A percentile compares a stretch with the other conserved stretches of the same genome.
Evolutionary conservation across 2,113 vertebrate genomes (phyloP).

Genomic region (Ophthalmolycus amberensis): DNA sequence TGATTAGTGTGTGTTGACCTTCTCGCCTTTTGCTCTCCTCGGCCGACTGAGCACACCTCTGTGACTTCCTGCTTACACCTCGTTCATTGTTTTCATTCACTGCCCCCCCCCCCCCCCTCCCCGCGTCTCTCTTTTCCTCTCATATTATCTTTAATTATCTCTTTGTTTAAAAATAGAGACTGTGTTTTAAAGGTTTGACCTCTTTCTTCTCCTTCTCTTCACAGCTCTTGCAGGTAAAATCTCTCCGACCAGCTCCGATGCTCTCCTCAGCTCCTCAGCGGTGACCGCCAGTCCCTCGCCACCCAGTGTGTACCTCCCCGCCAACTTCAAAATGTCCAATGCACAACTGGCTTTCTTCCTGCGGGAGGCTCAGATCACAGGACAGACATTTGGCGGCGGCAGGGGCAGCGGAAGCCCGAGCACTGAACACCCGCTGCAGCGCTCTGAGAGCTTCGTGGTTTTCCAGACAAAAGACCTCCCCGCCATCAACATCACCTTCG

Average conservation of each 20-base stretch:
- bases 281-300: conserved; percentile 75
- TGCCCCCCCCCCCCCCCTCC: not conserved
- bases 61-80: conserved; percentile 32
- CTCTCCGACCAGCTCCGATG: conserved; percentile 86
- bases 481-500: conserved; percentile 92
- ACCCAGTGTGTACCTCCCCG: conserved; percentile 85
- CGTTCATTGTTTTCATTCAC: not conserved
- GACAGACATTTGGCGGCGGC: conserved; percentile 72
- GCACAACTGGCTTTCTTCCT: conserved; percentile 96
- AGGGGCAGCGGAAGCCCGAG: conserved; percentile 33
- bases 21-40: not conserved
- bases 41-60: conserved; percentile 35
- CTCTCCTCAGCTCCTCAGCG: conserved; percentile 75
- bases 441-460: conserved; percentile 94
- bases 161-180: not conserved
- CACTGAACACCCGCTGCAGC: conserved; percentile 87
- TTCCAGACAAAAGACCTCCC: conserved; percentile 98
- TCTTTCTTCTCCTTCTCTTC: conserved; percentile 52
- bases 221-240: conserved; percentile 85
- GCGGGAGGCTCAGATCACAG: conserved; percentile 82
- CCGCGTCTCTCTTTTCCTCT: not conserved
- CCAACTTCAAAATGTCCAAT: conserved; percentile 95
- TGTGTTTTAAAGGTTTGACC: conserved; percentile 8
- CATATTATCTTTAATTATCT: conserved; percentile 25
- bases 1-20: conserved; percentile 57